Evolutionary conservation across 2,797 vertebrate species (phyloP), one percentile per base, ranked within the genome.

Genomic region (Allobates femoralis): DNA sequence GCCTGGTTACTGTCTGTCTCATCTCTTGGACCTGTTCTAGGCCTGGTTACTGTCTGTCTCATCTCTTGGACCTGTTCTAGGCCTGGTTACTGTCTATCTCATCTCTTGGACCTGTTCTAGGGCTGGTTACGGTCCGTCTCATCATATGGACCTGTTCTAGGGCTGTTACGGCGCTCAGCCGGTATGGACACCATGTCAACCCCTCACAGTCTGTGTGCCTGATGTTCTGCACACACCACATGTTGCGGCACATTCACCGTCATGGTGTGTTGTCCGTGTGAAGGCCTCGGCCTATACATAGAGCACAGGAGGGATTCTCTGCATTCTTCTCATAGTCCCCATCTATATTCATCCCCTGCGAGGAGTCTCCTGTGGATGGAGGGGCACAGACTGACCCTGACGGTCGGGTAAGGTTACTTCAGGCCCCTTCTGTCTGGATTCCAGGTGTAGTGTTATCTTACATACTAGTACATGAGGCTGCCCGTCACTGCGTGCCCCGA

Each of bases 261-360:
- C 41, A 11, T 41, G 16, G 18, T 41, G 78, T 19, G n/a, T 26
- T 26, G 11, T 12, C 26, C 55, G 3, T 34, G 18, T 37, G 30
- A 58, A n/a, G 4, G 1, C 1, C 21, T 50, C 8, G 0, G 32
- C 32, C 58, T 64, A 46, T 64, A 64, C 37, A 64, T 64, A 80
- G 53, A 79, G 76, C 19, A 41, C 37, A 26, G 51, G 32, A 55
- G 28, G 26, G 18, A 78, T 56, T 56, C 75, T 78, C 53, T n/a
- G 75, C 75, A 78, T 78, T 67, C 46, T 69, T 53, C 21, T 53
- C 79, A 67, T 32, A 67, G 41, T 12, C 62, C 32, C 37, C 12
- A 79, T 60, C 23, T 62, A 62, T 77, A 41, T 21, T 18, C 5
- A 21, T 11, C 51, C 73, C 30, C 62, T 66, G 28, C 12, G 15